Percentiles rank a stretch among this genome's conserved stretches.
Evolutionary conservation across 2,113 vertebrate species (phyloP).

Genomic region (Ceratotherium simum): DNA sequence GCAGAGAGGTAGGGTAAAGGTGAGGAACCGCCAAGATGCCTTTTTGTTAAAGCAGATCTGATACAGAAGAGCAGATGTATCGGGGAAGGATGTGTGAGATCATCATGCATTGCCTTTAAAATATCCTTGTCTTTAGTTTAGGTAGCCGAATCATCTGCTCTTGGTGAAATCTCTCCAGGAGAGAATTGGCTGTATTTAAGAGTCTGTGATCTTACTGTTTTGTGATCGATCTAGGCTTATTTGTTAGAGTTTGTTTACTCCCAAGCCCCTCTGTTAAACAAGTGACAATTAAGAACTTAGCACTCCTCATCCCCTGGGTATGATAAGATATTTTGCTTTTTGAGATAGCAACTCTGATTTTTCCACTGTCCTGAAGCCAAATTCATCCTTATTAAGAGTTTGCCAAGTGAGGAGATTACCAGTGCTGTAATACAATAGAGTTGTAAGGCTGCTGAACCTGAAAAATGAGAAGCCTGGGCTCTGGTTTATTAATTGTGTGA

Average conservation of each 20-base stretch:
- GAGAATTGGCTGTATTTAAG: not conserved
- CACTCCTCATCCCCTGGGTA: not conserved
- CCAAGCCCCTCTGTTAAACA: not conserved
- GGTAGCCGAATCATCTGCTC: not conserved
- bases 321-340: not conserved
- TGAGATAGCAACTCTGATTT: not conserved
- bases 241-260: constrained; percentile 8
- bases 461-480: not conserved
- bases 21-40: not conserved
- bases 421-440: not conserved
- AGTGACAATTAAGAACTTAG: not conserved
- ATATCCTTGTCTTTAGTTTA: not conserved
- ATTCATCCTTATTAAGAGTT: not conserved
- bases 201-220: not conserved
- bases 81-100: not conserved
- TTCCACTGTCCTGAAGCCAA: not conserved
- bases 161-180: not conserved
- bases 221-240: not conserved
- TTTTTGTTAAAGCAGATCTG: not conserved
- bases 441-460: not conserved
- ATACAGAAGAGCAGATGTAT: not conserved
- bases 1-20: not conserved
- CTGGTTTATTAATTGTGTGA: not conserved
- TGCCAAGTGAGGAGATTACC: not conserved
- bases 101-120: not conserved